These are phyloP conservation scores for Drosophila kambysellisi DNA, from an alignment of 2,888 invertebrate species.

Conservation along the genomic window DNA sequence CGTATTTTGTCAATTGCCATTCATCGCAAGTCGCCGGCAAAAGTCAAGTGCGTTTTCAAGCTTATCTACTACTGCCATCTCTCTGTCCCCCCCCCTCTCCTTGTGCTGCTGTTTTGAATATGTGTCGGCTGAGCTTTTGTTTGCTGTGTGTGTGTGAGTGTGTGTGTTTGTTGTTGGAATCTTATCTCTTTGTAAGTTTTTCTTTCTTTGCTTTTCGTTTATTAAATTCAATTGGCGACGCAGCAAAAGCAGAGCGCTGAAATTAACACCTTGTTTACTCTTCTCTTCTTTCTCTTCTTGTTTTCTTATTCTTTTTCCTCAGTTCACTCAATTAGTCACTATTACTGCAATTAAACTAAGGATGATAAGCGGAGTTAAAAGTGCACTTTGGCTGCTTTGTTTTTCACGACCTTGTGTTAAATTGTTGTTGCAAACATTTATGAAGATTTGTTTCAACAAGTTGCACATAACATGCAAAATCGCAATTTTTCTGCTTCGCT, in stretches of 20 bases:
- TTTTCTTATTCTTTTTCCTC: constrained; percentile 20
- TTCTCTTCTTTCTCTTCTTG: constrained; percentile 22
- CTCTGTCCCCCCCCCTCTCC: constrained; percentile 14
- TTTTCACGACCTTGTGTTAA: constrained; percentile 71
- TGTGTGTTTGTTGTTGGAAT: constrained; percentile 49
- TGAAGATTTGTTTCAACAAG: constrained; percentile 60
- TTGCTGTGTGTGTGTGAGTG: constrained; percentile 22
- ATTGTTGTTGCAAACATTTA: constrained; percentile 52
- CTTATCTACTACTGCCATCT: constrained; percentile 67
- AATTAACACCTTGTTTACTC: constrained; percentile 77
- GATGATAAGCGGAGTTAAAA: constrained; percentile 43
- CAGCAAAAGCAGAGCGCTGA: constrained; percentile 48
- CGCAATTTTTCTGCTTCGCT: constrained; percentile 30
- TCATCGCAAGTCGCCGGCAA: constrained; percentile 55
- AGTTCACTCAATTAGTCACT: constrained; percentile 66
- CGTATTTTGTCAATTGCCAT: constrained; percentile 52
- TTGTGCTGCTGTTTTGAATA: constrained; percentile 50
- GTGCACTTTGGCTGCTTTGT: constrained; percentile 52
- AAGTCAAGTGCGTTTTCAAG: constrained; percentile 71
- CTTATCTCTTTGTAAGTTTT: constrained; percentile 59
- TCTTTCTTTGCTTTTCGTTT: constrained; percentile 27
- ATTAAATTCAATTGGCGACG: constrained; percentile 65
- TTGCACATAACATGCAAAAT: constrained; percentile 36
- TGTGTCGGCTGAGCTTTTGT: constrained; percentile 44
- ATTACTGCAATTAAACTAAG: constrained; percentile 47